Evolutionary conservation across 2,113 vertebrate genomes (phyloP), one percentile per base, ranked within the genome.

Genomic region (Phaethon lepturus): DNA sequence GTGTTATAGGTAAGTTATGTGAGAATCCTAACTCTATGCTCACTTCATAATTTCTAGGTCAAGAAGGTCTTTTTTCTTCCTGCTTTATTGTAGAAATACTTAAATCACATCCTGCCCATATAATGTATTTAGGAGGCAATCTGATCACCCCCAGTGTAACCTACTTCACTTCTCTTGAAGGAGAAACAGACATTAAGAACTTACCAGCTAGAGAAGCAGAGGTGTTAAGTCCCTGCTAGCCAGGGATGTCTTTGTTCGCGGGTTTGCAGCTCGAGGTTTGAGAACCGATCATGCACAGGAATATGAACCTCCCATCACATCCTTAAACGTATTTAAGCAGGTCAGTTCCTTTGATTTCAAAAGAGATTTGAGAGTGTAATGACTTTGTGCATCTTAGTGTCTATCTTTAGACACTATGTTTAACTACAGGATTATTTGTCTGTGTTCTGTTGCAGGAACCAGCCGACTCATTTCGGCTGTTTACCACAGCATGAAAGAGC

Each of bases 391-490:
- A 40, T 79, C 50, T 74, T 28, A 19, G 33, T 42, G 25, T 28
- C 20, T 63, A 6, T 67, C 44, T 93, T 90, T n/a, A 86, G 60
- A 80, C 35, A 13, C n/a, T 9, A 10, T 1, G 2, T 79, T 55
- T 75, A 90, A 55, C 26, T 45, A 19, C 47, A 55, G 53, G 47
- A 79, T 75, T 68, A n/a, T 42, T 60, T 55, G 15, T 63, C 4
- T 20, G 12, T 35, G n/a, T 73, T 72, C 47, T 55, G 42, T 63
- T 90, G 44, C 66, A 50, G 40, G 31, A 92, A 64, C 13, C 17
- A 62, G 15, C 40, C 0, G 0, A 28, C 10, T 75, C 11, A 22
- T 63, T 81, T 90, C 0, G 0, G n/a, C 35, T 78, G 23, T 66
- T 93, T 78, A 79, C 23, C 26, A 42, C 25, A 60, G 52, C 58